These are phyloP conservation scores for Sphaerophoria rueppellii DNA, from an alignment of 2,888 invertebrate species.

Conservation along the genomic window DNA sequence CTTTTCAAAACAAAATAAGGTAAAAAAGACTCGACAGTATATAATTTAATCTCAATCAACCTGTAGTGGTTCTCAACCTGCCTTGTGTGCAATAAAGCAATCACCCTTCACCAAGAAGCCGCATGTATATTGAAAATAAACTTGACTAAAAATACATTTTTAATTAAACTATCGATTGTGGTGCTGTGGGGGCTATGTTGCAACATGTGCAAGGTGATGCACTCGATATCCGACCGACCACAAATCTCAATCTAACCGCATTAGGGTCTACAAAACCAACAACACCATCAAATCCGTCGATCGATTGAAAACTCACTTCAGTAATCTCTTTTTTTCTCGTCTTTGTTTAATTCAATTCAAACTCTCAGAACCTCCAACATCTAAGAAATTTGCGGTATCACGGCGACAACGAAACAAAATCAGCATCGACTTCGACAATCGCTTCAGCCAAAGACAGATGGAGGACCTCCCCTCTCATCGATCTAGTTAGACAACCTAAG, in stretches of 20 bases:
- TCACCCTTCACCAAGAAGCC: slow-evolving; percentile 34
- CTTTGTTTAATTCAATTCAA: slow-evolving; percentile 30
- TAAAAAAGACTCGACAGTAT: slow-evolving; percentile 15
- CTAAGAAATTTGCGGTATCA: slow-evolving; percentile 19
- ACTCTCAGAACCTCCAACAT: slow-evolving; percentile 23
- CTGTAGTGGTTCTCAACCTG: neutral
- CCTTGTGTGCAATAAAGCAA: slow-evolving; percentile 23
- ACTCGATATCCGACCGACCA: slow-evolving; percentile 16
- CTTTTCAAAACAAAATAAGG: neutral
- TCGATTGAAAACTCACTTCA: neutral
- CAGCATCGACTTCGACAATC: slow-evolving; percentile 40
- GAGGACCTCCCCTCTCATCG: slow-evolving; percentile 50
- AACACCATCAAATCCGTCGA: slow-evolving; percentile 25
- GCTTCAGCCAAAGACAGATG: neutral
- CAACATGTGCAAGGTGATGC: slow-evolving; percentile 45
- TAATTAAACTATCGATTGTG: slow-evolving; percentile 56
- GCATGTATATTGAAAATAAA: slow-evolving; percentile 28
- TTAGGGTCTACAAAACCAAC: slow-evolving; percentile 29
- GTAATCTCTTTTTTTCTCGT: slow-evolving; percentile 4
- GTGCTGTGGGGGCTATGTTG: neutral
- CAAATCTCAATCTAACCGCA: slow-evolving; percentile 10
- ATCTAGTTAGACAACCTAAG: slow-evolving; percentile 54
- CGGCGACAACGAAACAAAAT: slow-evolving; percentile 7
- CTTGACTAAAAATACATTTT: slow-evolving; percentile 42
- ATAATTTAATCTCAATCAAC: slow-evolving; percentile 43